Percentiles rank a stretch among this genome's conserved stretches.
Evolutionary conservation across 2,113 vertebrate species (phyloP).

Genomic region (Zapornia atra): DNA sequence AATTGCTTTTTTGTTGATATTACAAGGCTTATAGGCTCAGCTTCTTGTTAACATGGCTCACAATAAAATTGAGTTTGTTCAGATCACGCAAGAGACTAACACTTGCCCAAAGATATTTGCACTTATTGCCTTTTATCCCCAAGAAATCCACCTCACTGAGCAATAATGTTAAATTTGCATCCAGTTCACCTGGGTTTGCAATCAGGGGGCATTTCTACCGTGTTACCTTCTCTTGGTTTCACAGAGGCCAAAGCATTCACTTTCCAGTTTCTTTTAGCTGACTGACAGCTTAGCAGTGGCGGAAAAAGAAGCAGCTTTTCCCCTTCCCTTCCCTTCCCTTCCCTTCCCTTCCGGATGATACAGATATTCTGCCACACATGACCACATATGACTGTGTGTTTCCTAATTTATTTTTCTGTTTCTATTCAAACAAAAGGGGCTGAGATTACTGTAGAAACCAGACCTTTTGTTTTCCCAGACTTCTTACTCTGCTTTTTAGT

Average conservation of each 20-base stretch:
- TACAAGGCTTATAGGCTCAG: slow-evolving; percentile 24
- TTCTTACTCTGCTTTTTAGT: background rate
- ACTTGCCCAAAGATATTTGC: slow-evolving; percentile 31
- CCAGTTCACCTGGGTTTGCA: background rate
- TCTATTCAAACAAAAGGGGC: background rate
- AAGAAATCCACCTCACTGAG: background rate
- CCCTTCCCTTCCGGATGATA: no score
- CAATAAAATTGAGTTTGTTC: slow-evolving; percentile 28
- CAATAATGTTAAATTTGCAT: slow-evolving; percentile 24
- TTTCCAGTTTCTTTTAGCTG: background rate
- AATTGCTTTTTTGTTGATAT: slow-evolving; percentile 44
- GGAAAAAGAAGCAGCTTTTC: background rate
- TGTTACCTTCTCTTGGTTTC: background rate
- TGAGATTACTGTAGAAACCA: background rate
- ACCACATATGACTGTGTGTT: accelerated
- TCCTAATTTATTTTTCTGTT: background rate
- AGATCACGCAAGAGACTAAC: slow-evolving; percentile 29
- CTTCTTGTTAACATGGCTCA: slow-evolving; percentile 26
- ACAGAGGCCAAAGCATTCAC: background rate
- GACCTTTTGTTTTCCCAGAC: background rate
- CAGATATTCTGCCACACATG: background rate
- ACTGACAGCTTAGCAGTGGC: background rate
- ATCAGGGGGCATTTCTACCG: background rate
- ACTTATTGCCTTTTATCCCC: slow-evolving; percentile 1
- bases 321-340: no score